Evolutionary conservation across 2,888 invertebrate species (phyloP).

Genomic region (Terebella lapidaria): DNA sequence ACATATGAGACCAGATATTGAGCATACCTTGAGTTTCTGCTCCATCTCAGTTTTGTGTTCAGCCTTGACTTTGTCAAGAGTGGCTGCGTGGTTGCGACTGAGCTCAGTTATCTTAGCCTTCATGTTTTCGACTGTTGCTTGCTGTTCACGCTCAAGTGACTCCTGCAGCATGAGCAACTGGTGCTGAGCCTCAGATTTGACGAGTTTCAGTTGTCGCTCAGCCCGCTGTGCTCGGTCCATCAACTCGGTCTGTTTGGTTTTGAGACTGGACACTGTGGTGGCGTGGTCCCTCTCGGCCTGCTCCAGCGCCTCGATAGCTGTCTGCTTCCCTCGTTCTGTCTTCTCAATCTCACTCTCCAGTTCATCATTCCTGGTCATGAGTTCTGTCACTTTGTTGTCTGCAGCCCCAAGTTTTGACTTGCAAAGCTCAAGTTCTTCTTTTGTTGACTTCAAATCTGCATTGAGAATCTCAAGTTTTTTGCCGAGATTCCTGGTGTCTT

Average conservation of each 20-base stretch:
- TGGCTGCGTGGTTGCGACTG: conserved; percentile 30
- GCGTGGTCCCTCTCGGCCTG: conserved; percentile 28
- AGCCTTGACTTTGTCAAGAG: conserved; percentile 27
- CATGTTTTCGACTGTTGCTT: conserved; percentile 33
- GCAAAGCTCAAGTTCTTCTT: background rate
- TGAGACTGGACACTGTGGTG: conserved; percentile 25
- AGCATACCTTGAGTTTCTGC: background rate
- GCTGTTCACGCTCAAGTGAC: conserved; percentile 30
- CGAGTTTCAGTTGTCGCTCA: conserved; percentile 8
- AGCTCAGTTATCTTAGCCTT: conserved; percentile 34
- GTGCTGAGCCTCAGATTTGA: conserved; percentile 4
- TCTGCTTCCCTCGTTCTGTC: conserved; percentile 26
- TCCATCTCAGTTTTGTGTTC: background rate
- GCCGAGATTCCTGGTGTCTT: conserved; percentile 1
- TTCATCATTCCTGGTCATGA: conserved; percentile 19
- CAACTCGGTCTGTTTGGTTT: conserved; percentile 27
- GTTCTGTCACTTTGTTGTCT: conserved; percentile 8
- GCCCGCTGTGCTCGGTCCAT: conserved; percentile 10
- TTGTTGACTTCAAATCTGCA: background rate
- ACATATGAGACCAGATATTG: too few relatives aligned
- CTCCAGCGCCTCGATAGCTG: conserved; percentile 7
- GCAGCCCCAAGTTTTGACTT: background rate
- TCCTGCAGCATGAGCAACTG: conserved; percentile 11
- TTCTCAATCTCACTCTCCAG: conserved; percentile 12
- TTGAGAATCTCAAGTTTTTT: background rate